Base-by-base conservation (phyloP, 2,113 vertebrate species). In the Epinephelus fuscoguttatus region DNA sequence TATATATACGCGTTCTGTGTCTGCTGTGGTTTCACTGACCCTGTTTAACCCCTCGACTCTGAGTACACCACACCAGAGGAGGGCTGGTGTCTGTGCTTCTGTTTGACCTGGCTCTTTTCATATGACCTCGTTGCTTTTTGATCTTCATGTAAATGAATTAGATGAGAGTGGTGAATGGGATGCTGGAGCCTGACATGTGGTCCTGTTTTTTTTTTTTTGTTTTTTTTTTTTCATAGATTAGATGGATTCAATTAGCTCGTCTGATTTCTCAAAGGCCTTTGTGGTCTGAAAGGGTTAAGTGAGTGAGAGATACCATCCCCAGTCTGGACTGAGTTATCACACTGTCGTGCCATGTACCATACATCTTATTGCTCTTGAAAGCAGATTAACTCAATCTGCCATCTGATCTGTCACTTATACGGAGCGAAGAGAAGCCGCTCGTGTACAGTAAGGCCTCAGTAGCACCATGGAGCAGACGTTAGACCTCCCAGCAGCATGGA, bases 71-170 rank as follows among this genome's bases (percentile, higher is more conserved):
- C 68, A 79, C 45, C 66, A 61, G 18, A 18, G 63, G 49, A 59
- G 55, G 21, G 8, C 76, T 52, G 63, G 23, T 78, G 62, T 80
- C 75, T 84, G 61, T 61, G 71, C 80, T 70, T 90, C 73, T 64
- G 70, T 89, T 70, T 81, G 89, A 85, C 79, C 77, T 69, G 60
- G 42, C 72, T 75, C 55, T 75, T 71, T 82, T 72, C 57, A 73
- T 66, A 56, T 81, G 78, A 89, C 84, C 84, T 70, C 74, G 25
- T 42, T n/a, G 33, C 71, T 66, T 81, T 93, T 91, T 92, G 75
- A 91, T 90, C 88, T 87, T 49, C 47, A 47, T 80, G 69, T 90
- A 92, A 93, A 92, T 84, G 23, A 84, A 92, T 94, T 92, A 94
- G 50, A 81, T 81, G 21, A 88, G 84, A 78, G 70, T 81, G 52